Conservation (phyloP, 2,113 vertebrate species). For the Lipophrys pholis region DNA sequence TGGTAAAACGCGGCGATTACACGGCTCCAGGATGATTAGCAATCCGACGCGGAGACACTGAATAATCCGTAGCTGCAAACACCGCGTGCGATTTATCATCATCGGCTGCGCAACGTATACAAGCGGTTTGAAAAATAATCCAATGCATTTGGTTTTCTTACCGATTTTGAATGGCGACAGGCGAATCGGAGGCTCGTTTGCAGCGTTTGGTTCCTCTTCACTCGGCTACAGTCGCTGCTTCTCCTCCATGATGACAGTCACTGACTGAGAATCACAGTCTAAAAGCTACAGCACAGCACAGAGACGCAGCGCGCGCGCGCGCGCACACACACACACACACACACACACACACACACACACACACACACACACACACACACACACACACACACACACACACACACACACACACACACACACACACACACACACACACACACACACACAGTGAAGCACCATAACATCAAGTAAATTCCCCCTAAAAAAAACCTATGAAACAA, state of each 20-base stretch:
- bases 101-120: background rate
- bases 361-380: background rate
- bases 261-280: conserved; percentile 28
- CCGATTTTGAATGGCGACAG: conserved; percentile 2
- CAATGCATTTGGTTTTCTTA: background rate
- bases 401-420: background rate
- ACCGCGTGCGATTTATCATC: background rate
- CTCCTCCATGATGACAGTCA: conserved; percentile 76
- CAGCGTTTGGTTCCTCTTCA: conserved; percentile 48
- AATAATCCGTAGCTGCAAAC: conserved; percentile 39
- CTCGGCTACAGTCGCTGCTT: conserved; percentile 57
- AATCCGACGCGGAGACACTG: background rate
- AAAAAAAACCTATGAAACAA: too few relatives aligned
- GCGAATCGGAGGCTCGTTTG: background rate
- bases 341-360: background rate
- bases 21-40: conserved; percentile 28
- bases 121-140: background rate
- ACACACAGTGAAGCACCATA: background rate
- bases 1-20: background rate
- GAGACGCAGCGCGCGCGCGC: conserved; percentile 33
- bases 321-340: too few relatives aligned
- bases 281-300: conserved; percentile 54
- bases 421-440: background rate
- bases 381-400: background rate
- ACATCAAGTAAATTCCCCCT: too few relatives aligned